Conservation (phyloP, 1,140 invertebrate species). For the Formica exsecta region DNA sequence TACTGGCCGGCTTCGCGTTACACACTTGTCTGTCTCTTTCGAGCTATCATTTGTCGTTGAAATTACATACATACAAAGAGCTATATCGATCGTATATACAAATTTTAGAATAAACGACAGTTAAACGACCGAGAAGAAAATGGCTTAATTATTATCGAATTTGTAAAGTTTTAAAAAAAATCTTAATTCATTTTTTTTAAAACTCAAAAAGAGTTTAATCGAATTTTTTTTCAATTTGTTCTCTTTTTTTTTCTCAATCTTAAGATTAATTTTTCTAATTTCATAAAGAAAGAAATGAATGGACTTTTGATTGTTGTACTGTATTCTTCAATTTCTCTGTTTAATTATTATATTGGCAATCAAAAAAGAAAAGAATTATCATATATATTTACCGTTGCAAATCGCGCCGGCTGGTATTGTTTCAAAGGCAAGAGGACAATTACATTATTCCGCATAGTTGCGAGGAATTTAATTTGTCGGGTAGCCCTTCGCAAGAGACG, state of each 20-base stretch:
- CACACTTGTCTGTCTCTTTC: slow-evolving; percentile 36
- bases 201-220: neutral
- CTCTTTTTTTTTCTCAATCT: neutral
- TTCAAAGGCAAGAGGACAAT: slow-evolving; percentile 48
- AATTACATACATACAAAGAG: slow-evolving; percentile 9
- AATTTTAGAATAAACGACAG: slow-evolving; percentile 23
- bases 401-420: neutral
- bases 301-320: neutral
- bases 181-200: neutral
- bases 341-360: neutral
- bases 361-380: neutral
- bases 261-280: slow-evolving; percentile 8
- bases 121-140: neutral
- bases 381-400: neutral
- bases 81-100: slow-evolving; percentile 3
- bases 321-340: neutral
- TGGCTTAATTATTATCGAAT: neutral
- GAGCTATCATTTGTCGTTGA: neutral
- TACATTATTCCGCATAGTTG: slow-evolving; percentile 57
- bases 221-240: neutral
- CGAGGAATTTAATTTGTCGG: slow-evolving; percentile 52
- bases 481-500: slow-evolving; percentile 5
- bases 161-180: neutral
- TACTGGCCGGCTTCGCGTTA: slow-evolving; percentile 6
- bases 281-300: neutral